phyloP scores from a whole-genome alignment of 2,113 vertebrate genomes.

The Calidris pygmaea region DNA sequence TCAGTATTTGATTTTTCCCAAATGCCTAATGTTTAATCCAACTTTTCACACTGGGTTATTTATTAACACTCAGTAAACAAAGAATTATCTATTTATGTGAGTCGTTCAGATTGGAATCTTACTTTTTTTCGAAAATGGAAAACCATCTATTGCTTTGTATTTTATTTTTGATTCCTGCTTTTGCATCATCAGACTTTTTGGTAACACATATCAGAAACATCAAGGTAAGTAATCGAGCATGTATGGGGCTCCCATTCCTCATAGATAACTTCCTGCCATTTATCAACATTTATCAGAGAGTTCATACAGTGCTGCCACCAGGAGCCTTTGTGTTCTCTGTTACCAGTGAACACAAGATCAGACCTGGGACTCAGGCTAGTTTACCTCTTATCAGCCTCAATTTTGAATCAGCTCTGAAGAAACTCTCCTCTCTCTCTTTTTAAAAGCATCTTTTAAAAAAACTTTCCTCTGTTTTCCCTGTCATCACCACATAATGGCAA shows the following conservation, averaged over 20 bases:
- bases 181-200: slow-evolving; percentile 46
- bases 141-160: slow-evolving; percentile 17
- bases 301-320: not conserved
- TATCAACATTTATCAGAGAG: not conserved
- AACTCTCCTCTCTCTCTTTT: not conserved
- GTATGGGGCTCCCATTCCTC: not conserved
- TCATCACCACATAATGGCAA: not conserved
- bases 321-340: not conserved
- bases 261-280: not conserved
- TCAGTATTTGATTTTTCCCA: not conserved
- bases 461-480: not conserved
- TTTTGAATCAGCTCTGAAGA: not conserved
- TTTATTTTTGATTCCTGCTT: slow-evolving; percentile 43
- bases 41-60: slow-evolving; percentile 48
- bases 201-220: slow-evolving; percentile 41
- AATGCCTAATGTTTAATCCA: slow-evolving; percentile 71
- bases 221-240: slow-evolving; percentile 67
- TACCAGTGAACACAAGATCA: not conserved
- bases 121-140: slow-evolving; percentile 49
- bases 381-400: not conserved
- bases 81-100: not conserved
- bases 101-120: not conserved
- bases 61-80: slow-evolving; percentile 49
- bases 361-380: not conserved
- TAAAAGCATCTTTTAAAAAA: not conserved